Conservation (phyloP, 2,888 invertebrate genomes). For the Venustoraphidia nigricollis region DNA sequence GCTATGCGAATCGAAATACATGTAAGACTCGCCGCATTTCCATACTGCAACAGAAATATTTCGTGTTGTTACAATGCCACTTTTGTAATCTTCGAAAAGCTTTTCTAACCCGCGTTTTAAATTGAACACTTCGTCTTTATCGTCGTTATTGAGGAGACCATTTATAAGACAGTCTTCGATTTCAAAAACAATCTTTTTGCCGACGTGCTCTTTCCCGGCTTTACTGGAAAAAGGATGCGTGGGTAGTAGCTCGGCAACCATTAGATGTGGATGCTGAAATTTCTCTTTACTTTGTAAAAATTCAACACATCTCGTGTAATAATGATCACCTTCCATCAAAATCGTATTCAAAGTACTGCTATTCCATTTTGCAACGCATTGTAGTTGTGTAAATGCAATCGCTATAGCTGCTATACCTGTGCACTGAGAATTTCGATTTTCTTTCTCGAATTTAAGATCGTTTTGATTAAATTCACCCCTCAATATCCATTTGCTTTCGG, state of each 20-base stretch:
- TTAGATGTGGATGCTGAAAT: conserved; percentile 18
- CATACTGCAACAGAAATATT: conserved; percentile 39
- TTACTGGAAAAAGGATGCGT: conserved; percentile 19
- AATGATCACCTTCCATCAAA: conserved; percentile 26
- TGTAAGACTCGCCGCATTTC: conserved; percentile 31
- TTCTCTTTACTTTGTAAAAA: conserved; percentile 16
- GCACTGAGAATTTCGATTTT: conserved; percentile 27
- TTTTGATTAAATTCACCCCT: conserved; percentile 23
- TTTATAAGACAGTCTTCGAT: conserved; percentile 23
- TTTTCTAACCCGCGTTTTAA: conserved; percentile 21
- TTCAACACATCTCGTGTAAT: conserved; percentile 24
- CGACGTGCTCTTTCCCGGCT: conserved; percentile 6
- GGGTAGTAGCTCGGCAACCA: conserved; percentile 23
- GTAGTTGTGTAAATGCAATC: conserved; percentile 22
- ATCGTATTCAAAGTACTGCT: conserved; percentile 8
- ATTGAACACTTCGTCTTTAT: conserved; percentile 11
- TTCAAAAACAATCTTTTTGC: conserved; percentile 18
- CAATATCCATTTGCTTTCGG: conserved; percentile 23
- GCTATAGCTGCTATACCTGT: conserved; percentile 27
- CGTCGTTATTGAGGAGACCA: conserved; percentile 16
- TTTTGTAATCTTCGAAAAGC: conserved; percentile 26
- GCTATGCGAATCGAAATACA: conserved; percentile 42
- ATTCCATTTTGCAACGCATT: conserved; percentile 21
- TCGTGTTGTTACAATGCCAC: conserved; percentile 38
- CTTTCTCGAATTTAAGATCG: conserved; percentile 21